Conservation (phyloP, 2,113 vertebrate species). For the Ivindomyrus marchei region DNA sequence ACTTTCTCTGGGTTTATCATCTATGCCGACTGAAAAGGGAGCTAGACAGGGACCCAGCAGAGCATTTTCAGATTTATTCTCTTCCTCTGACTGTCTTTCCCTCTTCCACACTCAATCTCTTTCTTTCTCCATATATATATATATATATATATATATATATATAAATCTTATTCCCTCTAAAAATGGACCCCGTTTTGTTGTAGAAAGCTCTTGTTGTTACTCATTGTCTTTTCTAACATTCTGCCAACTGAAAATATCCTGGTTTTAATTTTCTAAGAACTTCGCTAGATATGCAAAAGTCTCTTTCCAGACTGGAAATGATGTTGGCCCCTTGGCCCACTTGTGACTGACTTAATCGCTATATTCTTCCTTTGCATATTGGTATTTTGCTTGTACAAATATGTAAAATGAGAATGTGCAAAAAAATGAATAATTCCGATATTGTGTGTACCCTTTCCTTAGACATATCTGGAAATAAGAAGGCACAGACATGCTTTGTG, state of each 20-base stretch:
- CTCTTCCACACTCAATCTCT: background rate
- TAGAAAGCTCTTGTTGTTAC: constrained; percentile 32
- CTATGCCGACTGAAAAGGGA: constrained; percentile 80
- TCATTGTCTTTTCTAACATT: constrained; percentile 46
- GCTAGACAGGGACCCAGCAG: background rate
- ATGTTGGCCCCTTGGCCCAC: background rate
- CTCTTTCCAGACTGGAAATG: background rate
- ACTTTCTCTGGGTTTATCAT: constrained; percentile 98
- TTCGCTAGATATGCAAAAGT: constrained; percentile 8
- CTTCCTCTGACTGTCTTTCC: background rate
- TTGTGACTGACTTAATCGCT: background rate
- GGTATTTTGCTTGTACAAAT: constrained; percentile 50
- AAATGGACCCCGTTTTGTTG: background rate
- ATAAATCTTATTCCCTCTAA: background rate
- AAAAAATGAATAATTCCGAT: constrained; percentile 25
- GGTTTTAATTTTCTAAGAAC: constrained; percentile 1
- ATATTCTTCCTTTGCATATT: constrained; percentile 44
- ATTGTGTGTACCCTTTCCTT: background rate
- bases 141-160: no score
- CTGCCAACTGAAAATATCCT: constrained; percentile 16
- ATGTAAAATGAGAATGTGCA: constrained; percentile 46
- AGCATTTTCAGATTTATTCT: background rate
- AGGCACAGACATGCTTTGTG: constrained; percentile 28
- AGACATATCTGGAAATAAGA: constrained; percentile 50
- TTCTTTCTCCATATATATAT: background rate